Evolutionary conservation across 2,113 vertebrate species (phyloP), one percentile per base, ranked within the genome.

Genomic region (Carassius carassius): DNA sequence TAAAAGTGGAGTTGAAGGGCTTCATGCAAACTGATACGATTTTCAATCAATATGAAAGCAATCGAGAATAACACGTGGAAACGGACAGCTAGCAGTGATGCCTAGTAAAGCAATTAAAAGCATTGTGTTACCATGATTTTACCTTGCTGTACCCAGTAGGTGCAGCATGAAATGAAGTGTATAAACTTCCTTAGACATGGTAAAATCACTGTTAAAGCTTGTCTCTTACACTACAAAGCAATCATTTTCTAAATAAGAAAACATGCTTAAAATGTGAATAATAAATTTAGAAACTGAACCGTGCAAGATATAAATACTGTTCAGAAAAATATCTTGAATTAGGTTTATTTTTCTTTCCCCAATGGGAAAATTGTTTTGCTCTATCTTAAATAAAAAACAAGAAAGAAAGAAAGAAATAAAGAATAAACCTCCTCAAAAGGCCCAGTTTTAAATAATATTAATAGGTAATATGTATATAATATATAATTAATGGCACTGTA

Each of bases 1-100:
- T 29, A n/a, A 72, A 44, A 72, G 69, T n/a, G 10, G 5, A 41
- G 37, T 13, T 44, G 23, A 13, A 14, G n/a, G 23, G 62, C 5
- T 65, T 23, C 70, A 25, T 49, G 70, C n/a, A 6, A 74, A 74
- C 41, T 49, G 70, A 73, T 73, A 73, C 12, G 12, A 41, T 73
- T 73, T 21, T 12, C 70, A 73, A 73, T 44, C 19, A 0, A 73
- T 37, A 69, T 37, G 67, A 69, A 35, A 35, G 32, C 2, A 69
- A 69, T 69, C 32, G 3, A 16, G 29, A 29, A 6, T 35, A 35
- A 35, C 14, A 8, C 32, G 25, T 2, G 7, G 14, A 35, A 35
- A 69, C 1, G 3, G 32, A 4, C 29, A 9, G 17, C 17, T 70
- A 69, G 9, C 29, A 17, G 3, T 19, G 1, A 69, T 35, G 65